phyloP scores from a whole-genome alignment of 2,113 vertebrate genomes.

The Podiceps cristatus region DNA sequence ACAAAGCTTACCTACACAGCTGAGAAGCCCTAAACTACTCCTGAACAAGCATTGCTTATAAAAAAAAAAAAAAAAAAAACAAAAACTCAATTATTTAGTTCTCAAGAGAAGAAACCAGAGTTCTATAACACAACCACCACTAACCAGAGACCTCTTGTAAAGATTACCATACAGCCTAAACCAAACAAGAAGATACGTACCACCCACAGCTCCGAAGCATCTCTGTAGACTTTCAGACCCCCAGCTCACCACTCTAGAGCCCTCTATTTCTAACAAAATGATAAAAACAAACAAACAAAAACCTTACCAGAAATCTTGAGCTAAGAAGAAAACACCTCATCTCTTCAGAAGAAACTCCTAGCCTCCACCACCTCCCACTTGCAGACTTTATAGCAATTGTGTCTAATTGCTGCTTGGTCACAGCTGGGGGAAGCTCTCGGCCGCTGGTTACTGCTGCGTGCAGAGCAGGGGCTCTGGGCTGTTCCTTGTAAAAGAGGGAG shows the following conservation, averaged over 20 bases:
- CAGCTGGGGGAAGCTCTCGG: neutral
- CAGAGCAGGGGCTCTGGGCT: rapidly evolving
- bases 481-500: rapidly evolving
- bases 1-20: neutral
- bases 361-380: neutral
- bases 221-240: neutral
- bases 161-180: neutral
- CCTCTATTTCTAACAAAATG: too few species aligned
- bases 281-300: neutral
- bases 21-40: neutral
- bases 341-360: rapidly evolving
- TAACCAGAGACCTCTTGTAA: neutral
- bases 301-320: neutral
- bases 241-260: rapidly evolving
- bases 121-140: neutral
- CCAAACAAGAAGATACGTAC: neutral
- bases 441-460: neutral
- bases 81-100: neutral
- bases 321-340: neutral
- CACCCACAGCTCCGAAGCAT: neutral
- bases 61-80: neutral
- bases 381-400: neutral
- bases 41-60: neutral
- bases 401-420: neutral
- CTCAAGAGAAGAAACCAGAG: neutral